Evolutionary conservation across 1,140 invertebrate genomes (phyloP), one percentile per base, ranked within the genome.

Genomic region (Thaumatotibia leucotreta): DNA sequence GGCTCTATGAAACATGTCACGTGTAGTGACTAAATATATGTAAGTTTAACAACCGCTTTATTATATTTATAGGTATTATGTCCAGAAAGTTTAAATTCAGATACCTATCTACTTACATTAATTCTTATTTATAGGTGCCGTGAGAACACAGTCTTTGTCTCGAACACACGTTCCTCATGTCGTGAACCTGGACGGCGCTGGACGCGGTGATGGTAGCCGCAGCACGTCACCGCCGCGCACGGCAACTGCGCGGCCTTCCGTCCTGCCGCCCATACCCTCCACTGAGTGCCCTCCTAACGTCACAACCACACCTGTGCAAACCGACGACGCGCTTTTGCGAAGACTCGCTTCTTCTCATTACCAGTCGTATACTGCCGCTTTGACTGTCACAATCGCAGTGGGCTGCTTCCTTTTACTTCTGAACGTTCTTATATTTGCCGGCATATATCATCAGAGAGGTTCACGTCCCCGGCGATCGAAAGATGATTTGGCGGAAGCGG

Each of bases 371-470:
- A 97, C 96, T 0, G 97, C 97, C 0, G 97, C 97, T 0, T 91
- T 98, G 0, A 96, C 96, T n/a, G 95, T 98, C 2, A 98, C 97
- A 0, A 97, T 99, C 63, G 97, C 97, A 0, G 96, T 99, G 1
- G 98, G 98, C 0, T 97, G 96, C 68, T 96, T 96, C 66, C 91
- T 97, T 5, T 92, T 99, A 2, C 93, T 99, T 6, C 92, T 99
- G 1, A 99, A 99, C 84, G 94, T 98, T 5, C 92, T 99, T 0
- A 98, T 99, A 61, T 98, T 99, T 79, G 97, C 97, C 32, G 97
- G 97, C 29, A 97, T 99, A 39, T 98, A 98, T 81, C 97, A 98
- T 79, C 97, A 98, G 82, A 93, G 97, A 6, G 93, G 95, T 75
- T 86, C 93, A 62, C 86, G 92, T 54, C 90, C 88, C 64, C 93